Evolutionary conservation across 2,113 vertebrate genomes (phyloP).

Genomic region (Corvus cornix): DNA sequence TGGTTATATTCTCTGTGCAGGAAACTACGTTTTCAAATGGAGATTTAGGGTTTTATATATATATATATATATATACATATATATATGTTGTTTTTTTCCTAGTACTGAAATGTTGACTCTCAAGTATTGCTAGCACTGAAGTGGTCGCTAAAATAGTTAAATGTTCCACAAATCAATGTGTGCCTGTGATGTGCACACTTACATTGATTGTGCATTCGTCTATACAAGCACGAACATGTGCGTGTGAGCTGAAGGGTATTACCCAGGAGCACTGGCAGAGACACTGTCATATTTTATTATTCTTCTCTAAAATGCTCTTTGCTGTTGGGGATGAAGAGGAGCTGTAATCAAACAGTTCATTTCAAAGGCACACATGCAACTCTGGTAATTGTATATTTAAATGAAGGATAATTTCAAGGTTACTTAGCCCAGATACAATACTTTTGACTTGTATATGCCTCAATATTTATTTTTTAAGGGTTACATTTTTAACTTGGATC

Average conservation of each 20-base stretch:
- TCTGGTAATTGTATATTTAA: neutral
- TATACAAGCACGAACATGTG: neutral
- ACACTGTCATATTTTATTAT: neutral
- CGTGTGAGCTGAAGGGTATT: neutral
- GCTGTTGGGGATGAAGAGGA: neutral
- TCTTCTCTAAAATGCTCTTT: neutral
- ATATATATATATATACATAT: too few species aligned
- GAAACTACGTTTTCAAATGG: neutral
- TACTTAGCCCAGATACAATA: neutral
- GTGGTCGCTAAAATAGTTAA: neutral
- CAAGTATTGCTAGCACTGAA: neutral
- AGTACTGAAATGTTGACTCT: neutral
- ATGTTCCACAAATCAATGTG: neutral
- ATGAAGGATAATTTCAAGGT: neutral
- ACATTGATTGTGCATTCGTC: neutral
- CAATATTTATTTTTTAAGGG: neutral
- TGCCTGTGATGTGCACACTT: neutral
- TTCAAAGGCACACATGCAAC: neutral
- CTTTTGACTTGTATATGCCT: neutral
- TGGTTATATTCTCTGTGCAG: neutral
- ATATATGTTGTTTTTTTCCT: neutral
- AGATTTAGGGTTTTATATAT: neutral
- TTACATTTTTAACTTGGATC: neutral
- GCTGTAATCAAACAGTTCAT: neutral
- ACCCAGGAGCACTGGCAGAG: neutral